Conservation (phyloP, 2,888 invertebrate genomes). For the Argyresthia goedartella region DNA sequence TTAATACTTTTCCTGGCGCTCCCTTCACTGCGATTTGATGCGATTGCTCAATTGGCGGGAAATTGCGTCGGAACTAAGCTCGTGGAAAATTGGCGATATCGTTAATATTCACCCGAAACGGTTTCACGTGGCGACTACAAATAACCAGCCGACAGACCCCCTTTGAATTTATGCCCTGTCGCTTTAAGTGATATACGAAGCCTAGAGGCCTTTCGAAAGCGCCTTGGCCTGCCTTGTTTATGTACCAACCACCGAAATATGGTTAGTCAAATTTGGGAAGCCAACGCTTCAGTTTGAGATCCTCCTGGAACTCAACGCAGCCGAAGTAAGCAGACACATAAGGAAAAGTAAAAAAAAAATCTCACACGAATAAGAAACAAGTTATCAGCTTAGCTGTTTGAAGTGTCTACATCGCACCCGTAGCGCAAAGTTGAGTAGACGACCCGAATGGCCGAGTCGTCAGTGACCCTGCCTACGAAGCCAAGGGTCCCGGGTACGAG, state of each 20-base stretch:
- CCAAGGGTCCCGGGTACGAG: too few species aligned
- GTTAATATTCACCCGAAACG: conserved; percentile 70
- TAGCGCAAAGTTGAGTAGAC: too few species aligned
- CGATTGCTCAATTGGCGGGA: conserved; percentile 70
- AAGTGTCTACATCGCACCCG: too few species aligned
- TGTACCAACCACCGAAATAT: too few species aligned
- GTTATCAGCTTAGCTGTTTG: too few species aligned
- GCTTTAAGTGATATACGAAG: conserved; percentile 62
- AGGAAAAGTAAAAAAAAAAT: too few species aligned
- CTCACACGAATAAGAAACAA: too few species aligned
- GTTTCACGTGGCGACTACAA: conserved; percentile 67
- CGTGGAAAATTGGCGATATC: conserved; percentile 69
- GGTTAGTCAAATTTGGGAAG: background rate
- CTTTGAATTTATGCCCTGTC: conserved; percentile 64
- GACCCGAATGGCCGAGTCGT: too few species aligned
- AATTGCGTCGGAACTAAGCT: conserved; percentile 67
- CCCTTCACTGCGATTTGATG: conserved; percentile 33
- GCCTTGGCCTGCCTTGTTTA: background rate
- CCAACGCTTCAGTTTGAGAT: background rate
- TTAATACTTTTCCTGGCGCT: background rate
- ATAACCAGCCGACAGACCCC: conserved; percentile 60
- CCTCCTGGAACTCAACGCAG: too few species aligned
- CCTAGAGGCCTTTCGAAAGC: background rate
- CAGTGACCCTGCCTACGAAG: too few species aligned
- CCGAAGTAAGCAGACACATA: too few species aligned